Conservation (phyloP, 2,113 vertebrate species). For the Mormyrus iriodes region DNA sequence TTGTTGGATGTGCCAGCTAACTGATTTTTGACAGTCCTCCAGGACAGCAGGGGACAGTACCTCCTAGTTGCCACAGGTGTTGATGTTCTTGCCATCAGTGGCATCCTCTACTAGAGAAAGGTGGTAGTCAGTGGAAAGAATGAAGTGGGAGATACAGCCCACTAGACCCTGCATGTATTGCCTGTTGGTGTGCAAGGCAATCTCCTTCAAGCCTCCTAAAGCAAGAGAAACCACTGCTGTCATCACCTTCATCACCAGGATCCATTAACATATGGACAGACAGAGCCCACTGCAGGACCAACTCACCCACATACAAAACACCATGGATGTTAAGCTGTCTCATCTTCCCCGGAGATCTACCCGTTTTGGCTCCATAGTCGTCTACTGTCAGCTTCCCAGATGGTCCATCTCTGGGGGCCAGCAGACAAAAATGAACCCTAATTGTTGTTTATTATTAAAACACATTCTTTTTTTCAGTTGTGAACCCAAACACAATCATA, state of each 20-base stretch:
- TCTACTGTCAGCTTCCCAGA: conserved; percentile 75
- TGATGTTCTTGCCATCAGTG: conserved; percentile 69
- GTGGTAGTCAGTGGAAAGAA: conserved; percentile 69
- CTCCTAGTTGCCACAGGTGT: conserved; percentile 58
- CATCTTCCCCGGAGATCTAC: conserved; percentile 74
- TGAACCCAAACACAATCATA: background rate
- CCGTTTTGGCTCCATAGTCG: conserved; percentile 68
- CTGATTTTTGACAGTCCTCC: background rate
- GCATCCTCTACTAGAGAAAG: conserved; percentile 70
- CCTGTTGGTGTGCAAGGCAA: conserved; percentile 64
- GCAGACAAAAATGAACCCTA: background rate
- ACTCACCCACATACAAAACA: conserved; percentile 68
- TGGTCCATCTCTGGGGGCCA: conserved; percentile 62
- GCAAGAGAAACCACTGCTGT: background rate
- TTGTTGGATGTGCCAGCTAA: background rate
- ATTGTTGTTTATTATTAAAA: background rate
- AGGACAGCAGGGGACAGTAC: background rate
- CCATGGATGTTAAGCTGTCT: conserved; percentile 71
- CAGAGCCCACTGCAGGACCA: background rate
- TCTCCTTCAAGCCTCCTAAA: conserved; percentile 73
- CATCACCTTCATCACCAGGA: background rate
- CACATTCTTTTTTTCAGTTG: background rate
- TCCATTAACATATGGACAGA: background rate
- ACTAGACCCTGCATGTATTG: conserved; percentile 70
- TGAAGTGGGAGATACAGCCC: conserved; percentile 76